phyloP scores from a whole-genome alignment of 2,113 vertebrate species.

The Dryoscopus gambensis region DNA sequence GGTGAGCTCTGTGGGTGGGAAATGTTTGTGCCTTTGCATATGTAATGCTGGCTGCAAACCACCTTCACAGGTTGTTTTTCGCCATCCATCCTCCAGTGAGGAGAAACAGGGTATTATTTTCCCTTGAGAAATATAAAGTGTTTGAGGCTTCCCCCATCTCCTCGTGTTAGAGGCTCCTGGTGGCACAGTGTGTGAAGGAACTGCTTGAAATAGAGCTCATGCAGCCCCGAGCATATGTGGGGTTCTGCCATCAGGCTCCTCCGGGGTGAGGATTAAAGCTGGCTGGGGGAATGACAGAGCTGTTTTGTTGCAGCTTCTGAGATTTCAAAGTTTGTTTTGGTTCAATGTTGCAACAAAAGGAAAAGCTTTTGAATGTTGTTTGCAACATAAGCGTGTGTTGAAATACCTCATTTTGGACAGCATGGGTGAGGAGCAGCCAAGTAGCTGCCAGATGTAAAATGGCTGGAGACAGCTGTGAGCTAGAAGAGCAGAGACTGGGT shows the following conservation, averaged over 20 bases:
- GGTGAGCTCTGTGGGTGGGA: neutral
- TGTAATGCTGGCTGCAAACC: neutral
- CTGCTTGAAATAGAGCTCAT: neutral
- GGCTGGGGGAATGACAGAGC: neutral
- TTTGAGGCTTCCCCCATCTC: neutral
- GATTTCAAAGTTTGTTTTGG: conserved; percentile 40
- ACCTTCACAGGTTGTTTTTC: neutral
- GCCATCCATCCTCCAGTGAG: neutral
- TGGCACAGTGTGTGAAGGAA: neutral
- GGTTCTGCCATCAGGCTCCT: neutral
- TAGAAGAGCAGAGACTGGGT: neutral
- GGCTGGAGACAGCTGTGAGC: neutral
- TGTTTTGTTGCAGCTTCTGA: conserved; percentile 15
- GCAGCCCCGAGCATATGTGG: neutral
- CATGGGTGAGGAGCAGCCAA: neutral
- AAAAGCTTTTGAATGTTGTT: conserved; percentile 30
- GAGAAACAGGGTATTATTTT: neutral
- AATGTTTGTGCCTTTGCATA: neutral
- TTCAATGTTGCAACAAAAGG: conserved; percentile 23
- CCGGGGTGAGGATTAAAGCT: neutral
- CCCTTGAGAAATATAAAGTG: neutral
- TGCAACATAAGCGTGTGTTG: neutral
- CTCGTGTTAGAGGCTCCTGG: neutral
- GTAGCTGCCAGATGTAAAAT: neutral
- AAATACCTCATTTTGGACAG: conserved; percentile 1